A percentile compares a stretch with the other conserved stretches of the same genome.
Conservation (phyloP, 2,113 vertebrate species). For the Hemiscyllium ocellatum region DNA sequence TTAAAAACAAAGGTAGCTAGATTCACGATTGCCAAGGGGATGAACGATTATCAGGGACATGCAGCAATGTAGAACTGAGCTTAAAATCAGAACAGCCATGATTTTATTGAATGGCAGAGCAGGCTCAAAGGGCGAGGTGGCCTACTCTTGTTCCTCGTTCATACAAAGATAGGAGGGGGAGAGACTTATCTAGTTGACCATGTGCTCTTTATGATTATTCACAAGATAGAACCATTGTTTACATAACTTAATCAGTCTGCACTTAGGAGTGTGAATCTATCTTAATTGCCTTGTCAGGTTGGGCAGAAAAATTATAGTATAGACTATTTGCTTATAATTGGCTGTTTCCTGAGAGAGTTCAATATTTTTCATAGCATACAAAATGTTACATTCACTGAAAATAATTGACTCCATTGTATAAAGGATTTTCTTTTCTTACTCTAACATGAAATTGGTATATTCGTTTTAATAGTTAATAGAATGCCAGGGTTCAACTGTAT, state of each 20-base stretch:
- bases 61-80: no score
- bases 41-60: no score
- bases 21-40: no score
- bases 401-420: not conserved
- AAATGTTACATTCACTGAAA: not conserved
- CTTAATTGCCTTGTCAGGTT: not conserved
- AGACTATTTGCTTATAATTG: not conserved
- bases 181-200: not conserved
- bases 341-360: not conserved
- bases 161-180: not conserved
- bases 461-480: not conserved
- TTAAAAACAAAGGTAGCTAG: no score
- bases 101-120: no score
- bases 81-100: no score
- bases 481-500: not conserved
- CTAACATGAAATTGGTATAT: not conserved
- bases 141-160: no score
- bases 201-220: not conserved
- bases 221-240: not conserved
- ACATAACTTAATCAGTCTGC: not conserved
- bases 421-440: not conserved
- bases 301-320: not conserved
- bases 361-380: not conserved
- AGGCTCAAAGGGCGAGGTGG: no score
- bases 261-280: not conserved